Evolutionary conservation across 2,888 invertebrate genomes (phyloP).

Genomic region (Nomada hirtipes): DNA sequence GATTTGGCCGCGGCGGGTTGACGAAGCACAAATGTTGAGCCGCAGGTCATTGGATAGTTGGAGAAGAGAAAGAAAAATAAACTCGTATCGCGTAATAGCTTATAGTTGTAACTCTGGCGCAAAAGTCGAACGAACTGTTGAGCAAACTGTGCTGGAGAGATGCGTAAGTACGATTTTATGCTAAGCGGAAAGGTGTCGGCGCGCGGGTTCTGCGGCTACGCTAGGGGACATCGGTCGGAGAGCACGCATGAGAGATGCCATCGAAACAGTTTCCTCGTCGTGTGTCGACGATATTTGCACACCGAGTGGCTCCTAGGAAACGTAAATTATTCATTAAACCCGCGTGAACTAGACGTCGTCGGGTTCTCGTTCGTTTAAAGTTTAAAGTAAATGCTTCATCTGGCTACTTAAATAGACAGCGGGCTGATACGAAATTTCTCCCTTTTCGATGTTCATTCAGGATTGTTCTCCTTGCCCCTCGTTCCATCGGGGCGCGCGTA

Average conservation of each 20-base stretch:
- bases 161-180: constrained; percentile 57
- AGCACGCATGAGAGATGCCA: constrained; percentile 64
- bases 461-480: background rate
- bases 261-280: constrained; percentile 63
- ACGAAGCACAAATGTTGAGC: too few relatives aligned
- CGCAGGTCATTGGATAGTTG: too few relatives aligned
- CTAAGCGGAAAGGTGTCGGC: constrained; percentile 51
- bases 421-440: background rate
- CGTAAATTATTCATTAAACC: constrained; percentile 76
- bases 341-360: constrained; percentile 35
- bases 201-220: constrained; percentile 37
- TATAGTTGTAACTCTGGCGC: constrained; percentile 23
- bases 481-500: background rate
- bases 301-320: constrained; percentile 58
- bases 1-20: too few relatives aligned
- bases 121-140: constrained; percentile 32
- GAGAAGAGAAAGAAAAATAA: background rate
- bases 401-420: too few relatives aligned
- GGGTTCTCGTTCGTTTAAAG: constrained; percentile 37
- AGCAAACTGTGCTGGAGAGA: constrained; percentile 37
- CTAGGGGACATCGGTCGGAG: constrained; percentile 18
- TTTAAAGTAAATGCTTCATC: constrained; percentile 8
- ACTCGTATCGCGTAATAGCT: constrained; percentile 23
- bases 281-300: constrained; percentile 51
- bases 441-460: constrained; percentile 21